These are phyloP conservation scores for Electrophaes corylata DNA, from an alignment of 2,888 invertebrate species.

Conservation along the genomic window DNA sequence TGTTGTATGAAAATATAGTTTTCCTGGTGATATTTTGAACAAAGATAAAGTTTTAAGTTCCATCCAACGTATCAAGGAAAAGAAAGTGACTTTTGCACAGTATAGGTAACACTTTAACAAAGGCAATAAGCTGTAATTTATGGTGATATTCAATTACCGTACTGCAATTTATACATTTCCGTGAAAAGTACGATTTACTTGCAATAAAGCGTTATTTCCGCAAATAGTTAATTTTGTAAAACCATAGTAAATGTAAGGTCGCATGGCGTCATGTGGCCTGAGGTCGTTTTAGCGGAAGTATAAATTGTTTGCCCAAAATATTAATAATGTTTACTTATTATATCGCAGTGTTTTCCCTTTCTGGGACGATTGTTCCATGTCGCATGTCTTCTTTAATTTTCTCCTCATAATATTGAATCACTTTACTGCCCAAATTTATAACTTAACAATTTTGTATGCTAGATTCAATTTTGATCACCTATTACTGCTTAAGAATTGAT, in stretches of 20 bases:
- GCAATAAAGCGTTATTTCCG: conserved; percentile 52
- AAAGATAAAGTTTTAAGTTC: conserved; percentile 22
- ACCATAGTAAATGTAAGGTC: conserved; percentile 54
- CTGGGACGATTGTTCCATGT: neutral
- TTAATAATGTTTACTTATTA: conserved; percentile 18
- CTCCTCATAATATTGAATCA: no score
- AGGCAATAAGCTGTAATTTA: conserved; percentile 44
- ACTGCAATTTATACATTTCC: conserved; percentile 45
- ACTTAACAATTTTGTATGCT: no score
- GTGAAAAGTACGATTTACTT: conserved; percentile 35
- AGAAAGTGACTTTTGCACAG: conserved; percentile 32
- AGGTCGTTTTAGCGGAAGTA: conserved; percentile 57
- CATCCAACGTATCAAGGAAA: conserved; percentile 31
- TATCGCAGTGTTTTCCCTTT: neutral
- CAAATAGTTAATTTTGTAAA: conserved; percentile 47
- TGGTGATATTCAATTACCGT: conserved; percentile 40
- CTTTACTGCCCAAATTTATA: no score
- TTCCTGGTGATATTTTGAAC: conserved; percentile 26
- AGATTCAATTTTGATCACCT: no score
- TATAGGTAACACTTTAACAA: conserved; percentile 25
- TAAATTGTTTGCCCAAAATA: conserved; percentile 38
- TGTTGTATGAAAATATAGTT: conserved; percentile 14
- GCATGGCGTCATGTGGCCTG: conserved; percentile 33
- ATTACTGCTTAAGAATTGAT: no score
- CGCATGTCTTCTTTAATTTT: no score